Evolutionary conservation across 2,113 vertebrate genomes (phyloP).

Genomic region (Cyrtonyx montezumae): DNA sequence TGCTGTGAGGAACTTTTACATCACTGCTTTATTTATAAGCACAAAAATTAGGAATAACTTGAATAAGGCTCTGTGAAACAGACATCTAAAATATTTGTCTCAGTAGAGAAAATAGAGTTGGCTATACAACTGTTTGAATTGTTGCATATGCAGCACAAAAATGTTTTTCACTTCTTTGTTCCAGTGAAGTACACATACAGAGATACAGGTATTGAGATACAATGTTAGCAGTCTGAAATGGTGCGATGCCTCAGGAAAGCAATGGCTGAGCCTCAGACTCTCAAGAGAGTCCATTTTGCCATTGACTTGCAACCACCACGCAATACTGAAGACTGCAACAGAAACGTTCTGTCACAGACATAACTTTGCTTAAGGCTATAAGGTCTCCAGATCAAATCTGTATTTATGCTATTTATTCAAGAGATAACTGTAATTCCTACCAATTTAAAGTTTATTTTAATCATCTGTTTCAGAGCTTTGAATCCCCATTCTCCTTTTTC

Average conservation of each 20-base stretch:
- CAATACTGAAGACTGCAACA: neutral
- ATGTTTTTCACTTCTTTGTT: neutral
- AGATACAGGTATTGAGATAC: neutral
- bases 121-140: neutral
- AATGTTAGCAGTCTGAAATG: neutral
- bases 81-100: neutral
- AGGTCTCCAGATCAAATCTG: neutral
- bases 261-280: neutral
- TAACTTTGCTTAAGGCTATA: neutral
- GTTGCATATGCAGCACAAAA: neutral
- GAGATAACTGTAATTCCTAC: slow-evolving; percentile 77
- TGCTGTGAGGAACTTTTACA: neutral
- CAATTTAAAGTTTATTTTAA: slow-evolving; percentile 99
- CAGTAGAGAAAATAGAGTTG: neutral
- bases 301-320: neutral
- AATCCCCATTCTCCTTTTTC: slow-evolving; percentile 99
- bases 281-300: neutral
- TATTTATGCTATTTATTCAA: slow-evolving; percentile 22
- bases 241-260: neutral
- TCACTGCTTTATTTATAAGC: neutral
- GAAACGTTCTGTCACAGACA: neutral
- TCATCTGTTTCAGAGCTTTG: slow-evolving; percentile 99
- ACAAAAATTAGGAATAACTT: neutral
- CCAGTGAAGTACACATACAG: neutral
- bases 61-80: neutral